Percentiles rank a stretch among this genome's conserved stretches.
These are phyloP conservation scores for Holothuria glaberrima DNA, from an alignment of 35 echinoderm and acorn worm genomes.

Conservation along the genomic window DNA sequence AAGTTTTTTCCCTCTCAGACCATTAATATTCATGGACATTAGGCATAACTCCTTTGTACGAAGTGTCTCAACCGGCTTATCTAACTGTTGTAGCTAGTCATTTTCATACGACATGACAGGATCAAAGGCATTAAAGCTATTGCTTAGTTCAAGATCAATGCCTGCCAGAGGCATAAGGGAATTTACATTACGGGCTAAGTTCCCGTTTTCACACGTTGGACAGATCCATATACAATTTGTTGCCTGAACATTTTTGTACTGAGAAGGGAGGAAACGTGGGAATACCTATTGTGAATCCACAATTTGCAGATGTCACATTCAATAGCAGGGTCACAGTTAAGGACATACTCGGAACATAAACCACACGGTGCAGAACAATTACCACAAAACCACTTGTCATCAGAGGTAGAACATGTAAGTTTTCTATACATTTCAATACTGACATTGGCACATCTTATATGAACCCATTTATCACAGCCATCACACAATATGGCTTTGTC, in stretches of 20 bases:
- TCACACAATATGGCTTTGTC: background rate
- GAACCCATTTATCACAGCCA: background rate
- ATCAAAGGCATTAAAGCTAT: background rate
- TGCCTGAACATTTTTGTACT: background rate
- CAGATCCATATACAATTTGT: background rate
- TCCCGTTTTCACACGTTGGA: background rate
- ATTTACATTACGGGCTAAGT: background rate
- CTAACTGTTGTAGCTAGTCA: background rate
- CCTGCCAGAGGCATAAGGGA: too few species aligned
- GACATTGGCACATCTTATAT: too few species aligned
- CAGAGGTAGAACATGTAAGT: background rate
- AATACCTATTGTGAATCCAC: constrained; percentile 16
- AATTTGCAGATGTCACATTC: background rate
- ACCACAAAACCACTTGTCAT: background rate
- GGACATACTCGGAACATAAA: background rate
- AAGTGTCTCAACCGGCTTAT: background rate
- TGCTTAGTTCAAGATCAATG: background rate
- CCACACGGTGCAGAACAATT: constrained; percentile 10
- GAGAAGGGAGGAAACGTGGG: background rate
- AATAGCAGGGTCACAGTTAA: background rate
- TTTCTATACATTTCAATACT: too few species aligned
- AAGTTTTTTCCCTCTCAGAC: background rate
- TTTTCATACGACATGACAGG: background rate
- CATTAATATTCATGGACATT: constrained; percentile 6
- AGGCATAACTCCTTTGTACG: background rate